A percentile compares a stretch with the other conserved stretches of the same genome.
phyloP scores from a whole-genome alignment of 2,888 invertebrate species.

The Acrobasis suavella region DNA sequence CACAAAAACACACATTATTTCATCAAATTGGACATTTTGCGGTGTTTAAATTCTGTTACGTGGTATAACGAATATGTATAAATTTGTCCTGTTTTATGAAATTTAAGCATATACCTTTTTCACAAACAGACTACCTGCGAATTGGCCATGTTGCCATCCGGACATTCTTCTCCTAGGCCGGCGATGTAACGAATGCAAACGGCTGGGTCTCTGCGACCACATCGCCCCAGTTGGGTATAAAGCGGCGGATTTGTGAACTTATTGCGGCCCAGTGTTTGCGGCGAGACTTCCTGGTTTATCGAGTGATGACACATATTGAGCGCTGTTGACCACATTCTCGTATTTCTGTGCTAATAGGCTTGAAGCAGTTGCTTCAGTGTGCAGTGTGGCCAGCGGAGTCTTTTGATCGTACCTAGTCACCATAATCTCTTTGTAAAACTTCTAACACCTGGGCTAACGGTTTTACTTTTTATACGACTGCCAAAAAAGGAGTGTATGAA shows the following conservation, averaged over 20 bases:
- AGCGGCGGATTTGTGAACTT: constrained; percentile 42
- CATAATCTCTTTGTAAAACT: too few species aligned
- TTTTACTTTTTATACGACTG: too few species aligned
- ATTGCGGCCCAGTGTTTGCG: constrained; percentile 34
- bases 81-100: background rate
- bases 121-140: background rate
- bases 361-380: too few species aligned
- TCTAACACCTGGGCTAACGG: too few species aligned
- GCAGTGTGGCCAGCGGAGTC: too few species aligned
- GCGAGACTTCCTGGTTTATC: constrained; percentile 11
- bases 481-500: too few species aligned
- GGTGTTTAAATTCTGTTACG: too few species aligned
- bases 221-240: constrained; percentile 36
- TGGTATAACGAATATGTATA: too few species aligned
- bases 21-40: too few species aligned
- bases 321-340: background rate
- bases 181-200: constrained; percentile 55
- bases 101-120: background rate
- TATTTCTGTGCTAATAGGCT: background rate
- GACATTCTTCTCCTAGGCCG: constrained; percentile 21
- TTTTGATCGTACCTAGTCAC: too few species aligned
- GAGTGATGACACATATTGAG: constrained; percentile 5
- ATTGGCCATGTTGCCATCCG: background rate
- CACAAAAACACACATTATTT: too few species aligned
- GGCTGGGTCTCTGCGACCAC: constrained; percentile 35